Evolutionary conservation across 2,797 vertebrate genomes (phyloP), one percentile per base, ranked within the genome.

Genomic region (Syncerus caffer): DNA sequence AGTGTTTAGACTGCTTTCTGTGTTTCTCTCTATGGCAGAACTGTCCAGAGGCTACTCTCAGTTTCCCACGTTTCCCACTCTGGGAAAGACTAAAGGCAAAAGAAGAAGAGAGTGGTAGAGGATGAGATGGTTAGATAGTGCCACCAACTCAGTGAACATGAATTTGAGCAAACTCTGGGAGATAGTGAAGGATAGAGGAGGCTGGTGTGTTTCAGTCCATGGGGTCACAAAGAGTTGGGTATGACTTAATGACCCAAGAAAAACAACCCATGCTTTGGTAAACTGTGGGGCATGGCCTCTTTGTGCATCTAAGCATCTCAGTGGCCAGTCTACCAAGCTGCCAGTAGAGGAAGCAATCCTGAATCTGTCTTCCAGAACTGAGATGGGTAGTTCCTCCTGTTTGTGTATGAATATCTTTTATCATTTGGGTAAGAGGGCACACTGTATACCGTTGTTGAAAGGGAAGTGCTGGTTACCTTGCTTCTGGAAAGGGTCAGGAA

Each of bases 1-100:
- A 21, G 6, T 21, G 34, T 79, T 96, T 23, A 60, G 74, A 42
- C 34, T 45, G 34, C 74, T 93, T 88, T 79, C 45, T 85, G 15
- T 45, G 17, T 45, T 64, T 14, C 7, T 27, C 10, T 74, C n/a
- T 23, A 3, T 50, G 90, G 25, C 27, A 82, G 51, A 79, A 83
- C 31, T 15, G 3, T 67, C 10, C 29, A 57, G 82, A n/a, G 6
- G 64, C 27, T 29, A 2, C 29, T 60, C 92, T 34, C 84, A n/a
- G 50, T 34, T 96, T 79, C 55, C n/a, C 13, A 12, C 2, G 25
- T 57, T 76, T 85, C 51, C 10, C 51, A 17, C 42, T 74, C 21
- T 25, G 67, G 34, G 34, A 13, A 42, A 74, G 67, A 42, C 34
- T 23, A 7, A 74, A 74, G 34, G 34, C 67, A 74, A 42, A 71